phyloP scores from a whole-genome alignment of 2,797 vertebrate species.

The Paedocypris micromegethes region DNA sequence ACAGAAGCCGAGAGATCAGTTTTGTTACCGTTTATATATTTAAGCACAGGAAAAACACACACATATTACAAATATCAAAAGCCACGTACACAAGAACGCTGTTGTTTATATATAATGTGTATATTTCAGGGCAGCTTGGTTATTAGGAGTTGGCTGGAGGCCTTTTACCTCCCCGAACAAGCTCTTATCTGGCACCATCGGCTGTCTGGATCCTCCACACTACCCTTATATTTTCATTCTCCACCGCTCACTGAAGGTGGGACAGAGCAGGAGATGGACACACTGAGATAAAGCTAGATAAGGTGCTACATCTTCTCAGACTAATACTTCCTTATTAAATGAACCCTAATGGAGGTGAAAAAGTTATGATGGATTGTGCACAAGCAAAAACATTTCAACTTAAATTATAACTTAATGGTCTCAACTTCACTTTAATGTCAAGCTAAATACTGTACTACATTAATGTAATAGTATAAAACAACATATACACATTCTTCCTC shows the following conservation, averaged over 20 bases:
- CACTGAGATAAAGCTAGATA: conserved; percentile 58
- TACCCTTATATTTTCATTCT: conserved; percentile 68
- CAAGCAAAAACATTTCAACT: background rate
- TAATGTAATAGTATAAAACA: too few relatives aligned
- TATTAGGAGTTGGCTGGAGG: conserved; percentile 48
- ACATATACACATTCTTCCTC: too few relatives aligned
- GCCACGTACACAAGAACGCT: too few relatives aligned
- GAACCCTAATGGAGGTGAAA: conserved; percentile 9
- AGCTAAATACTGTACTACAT: too few relatives aligned
- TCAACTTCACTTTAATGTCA: background rate
- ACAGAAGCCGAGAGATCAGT: background rate
- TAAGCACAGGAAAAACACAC: too few relatives aligned
- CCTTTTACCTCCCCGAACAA: conserved; percentile 60
- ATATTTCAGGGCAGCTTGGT: conserved; percentile 32
- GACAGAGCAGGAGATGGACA: conserved; percentile 58
- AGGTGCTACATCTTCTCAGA: conserved; percentile 30
- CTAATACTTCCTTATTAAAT: conserved; percentile 15
- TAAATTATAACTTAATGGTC: background rate
- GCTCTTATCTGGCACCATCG: conserved; percentile 76
- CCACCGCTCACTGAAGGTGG: conserved; percentile 57
- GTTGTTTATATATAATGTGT: background rate
- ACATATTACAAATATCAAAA: too few relatives aligned
- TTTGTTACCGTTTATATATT: background rate
- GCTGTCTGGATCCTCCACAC: conserved; percentile 64
- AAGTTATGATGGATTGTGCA: background rate